Evolutionary conservation across 35 echinoderm and acorn worm genomes (phyloP).

Genomic region (Heliocidaris erythrogramma): DNA sequence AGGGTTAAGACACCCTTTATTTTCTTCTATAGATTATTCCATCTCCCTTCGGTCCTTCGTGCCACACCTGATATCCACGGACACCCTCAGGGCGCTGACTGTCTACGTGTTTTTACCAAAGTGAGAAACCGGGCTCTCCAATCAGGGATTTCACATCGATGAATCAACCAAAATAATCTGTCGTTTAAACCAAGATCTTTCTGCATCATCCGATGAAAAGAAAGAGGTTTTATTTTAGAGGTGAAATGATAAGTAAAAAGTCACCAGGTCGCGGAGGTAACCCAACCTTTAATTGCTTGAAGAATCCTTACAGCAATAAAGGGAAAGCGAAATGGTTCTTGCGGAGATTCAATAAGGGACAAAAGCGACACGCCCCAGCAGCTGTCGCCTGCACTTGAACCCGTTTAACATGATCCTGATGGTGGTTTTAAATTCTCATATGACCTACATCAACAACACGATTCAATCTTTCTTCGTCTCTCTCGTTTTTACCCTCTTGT

Average conservation of each 20-base stretch:
- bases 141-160: background rate
- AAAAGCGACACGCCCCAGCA: background rate
- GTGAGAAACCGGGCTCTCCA: background rate
- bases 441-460: background rate
- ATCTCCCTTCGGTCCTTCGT: background rate
- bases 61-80: background rate
- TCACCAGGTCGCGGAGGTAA: background rate
- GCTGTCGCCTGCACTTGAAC: slow-evolving; percentile 31
- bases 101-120: background rate
- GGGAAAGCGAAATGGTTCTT: background rate
- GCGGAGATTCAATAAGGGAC: background rate
- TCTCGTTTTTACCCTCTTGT: background rate
- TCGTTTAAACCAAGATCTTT: background rate
- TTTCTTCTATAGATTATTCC: background rate
- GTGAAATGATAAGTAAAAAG: background rate
- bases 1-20: background rate
- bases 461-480: background rate
- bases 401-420: background rate
- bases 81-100: background rate
- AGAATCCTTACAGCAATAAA: slow-evolving; percentile 9
- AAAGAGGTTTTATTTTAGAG: background rate
- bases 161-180: background rate
- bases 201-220: background rate
- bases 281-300: slow-evolving; percentile 5
- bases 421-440: background rate